phyloP scores from a whole-genome alignment of 1,140 invertebrate species.

The Tetragonula clypearis region DNA sequence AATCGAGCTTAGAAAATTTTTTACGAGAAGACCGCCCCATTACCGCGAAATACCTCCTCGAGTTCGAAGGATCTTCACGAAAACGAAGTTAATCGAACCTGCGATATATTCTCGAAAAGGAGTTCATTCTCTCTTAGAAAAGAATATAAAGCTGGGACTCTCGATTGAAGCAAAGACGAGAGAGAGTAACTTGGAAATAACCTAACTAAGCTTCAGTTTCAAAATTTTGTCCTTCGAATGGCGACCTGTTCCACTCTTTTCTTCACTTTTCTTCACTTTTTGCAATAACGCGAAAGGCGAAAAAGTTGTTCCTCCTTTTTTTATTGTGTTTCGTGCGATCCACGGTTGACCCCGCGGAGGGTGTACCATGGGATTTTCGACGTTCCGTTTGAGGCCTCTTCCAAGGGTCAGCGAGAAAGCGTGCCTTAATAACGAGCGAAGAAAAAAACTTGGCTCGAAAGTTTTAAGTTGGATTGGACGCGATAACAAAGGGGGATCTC shows the following conservation, averaged over 20 bases:
- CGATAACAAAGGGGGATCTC: not conserved
- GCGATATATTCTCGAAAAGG: not conserved
- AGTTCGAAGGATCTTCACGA: too few species aligned
- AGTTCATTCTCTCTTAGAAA: not conserved
- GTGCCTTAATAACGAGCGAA: not conserved
- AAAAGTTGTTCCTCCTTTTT: slow-evolving; percentile 19
- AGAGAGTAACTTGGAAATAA: not conserved
- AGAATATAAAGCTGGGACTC: not conserved
- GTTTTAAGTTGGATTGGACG: not conserved
- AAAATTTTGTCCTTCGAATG: not conserved
- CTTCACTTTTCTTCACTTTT: not conserved
- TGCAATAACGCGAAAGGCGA: not conserved
- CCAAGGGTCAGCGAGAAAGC: not conserved
- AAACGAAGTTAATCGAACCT: too few species aligned
- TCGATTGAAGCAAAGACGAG: not conserved
- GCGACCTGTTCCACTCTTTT: not conserved
- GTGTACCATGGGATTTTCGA: not conserved
- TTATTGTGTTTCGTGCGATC: not conserved
- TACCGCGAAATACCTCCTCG: too few species aligned
- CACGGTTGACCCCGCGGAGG: too few species aligned
- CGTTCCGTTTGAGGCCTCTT: too few species aligned
- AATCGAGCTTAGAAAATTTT: too few species aligned
- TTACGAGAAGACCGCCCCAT: too few species aligned
- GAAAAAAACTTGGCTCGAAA: not conserved
- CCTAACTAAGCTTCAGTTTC: too few species aligned